These are phyloP conservation scores for Microvelia longipes DNA, from an alignment of 1,140 invertebrate genomes.

Conservation along the genomic window DNA sequence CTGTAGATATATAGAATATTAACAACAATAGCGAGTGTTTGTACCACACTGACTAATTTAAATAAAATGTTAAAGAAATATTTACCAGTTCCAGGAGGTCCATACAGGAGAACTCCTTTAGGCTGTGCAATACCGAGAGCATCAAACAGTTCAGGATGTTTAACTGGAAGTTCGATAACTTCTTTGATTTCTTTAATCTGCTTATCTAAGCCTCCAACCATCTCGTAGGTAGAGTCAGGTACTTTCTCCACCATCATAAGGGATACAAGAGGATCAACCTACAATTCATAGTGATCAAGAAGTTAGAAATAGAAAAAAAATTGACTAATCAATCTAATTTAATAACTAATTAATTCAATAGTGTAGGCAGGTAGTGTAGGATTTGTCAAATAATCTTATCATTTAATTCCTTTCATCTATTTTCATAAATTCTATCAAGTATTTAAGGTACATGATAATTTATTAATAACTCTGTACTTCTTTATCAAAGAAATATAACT, in stretches of 20 bases:
- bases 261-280: constrained; percentile 98
- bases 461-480: too few species aligned
- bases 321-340: neutral
- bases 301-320: neutral
- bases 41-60: too few species aligned
- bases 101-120: constrained; percentile 95
- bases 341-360: neutral
- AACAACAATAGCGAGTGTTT: too few species aligned
- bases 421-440: too few species aligned
- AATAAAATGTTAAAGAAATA: constrained; percentile 1
- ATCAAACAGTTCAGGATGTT: constrained; percentile 99
- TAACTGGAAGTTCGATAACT: constrained; percentile 97
- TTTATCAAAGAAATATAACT: too few species aligned
- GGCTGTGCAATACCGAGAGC: constrained; percentile 98
- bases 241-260: constrained; percentile 99
- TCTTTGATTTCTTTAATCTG: constrained; percentile 99
- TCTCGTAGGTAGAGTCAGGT: constrained; percentile 98
- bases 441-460: too few species aligned
- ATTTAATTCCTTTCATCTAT: too few species aligned
- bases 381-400: too few species aligned
- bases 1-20: too few species aligned
- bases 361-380: too few species aligned
- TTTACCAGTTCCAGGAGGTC: constrained; percentile 82
- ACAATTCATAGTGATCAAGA: neutral
- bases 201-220: constrained; percentile 98